A percentile compares a stretch with the other conserved stretches of the same genome.
Evolutionary conservation across 2,113 vertebrate genomes (phyloP).

Genomic region (Typhlomys cinereus): DNA sequence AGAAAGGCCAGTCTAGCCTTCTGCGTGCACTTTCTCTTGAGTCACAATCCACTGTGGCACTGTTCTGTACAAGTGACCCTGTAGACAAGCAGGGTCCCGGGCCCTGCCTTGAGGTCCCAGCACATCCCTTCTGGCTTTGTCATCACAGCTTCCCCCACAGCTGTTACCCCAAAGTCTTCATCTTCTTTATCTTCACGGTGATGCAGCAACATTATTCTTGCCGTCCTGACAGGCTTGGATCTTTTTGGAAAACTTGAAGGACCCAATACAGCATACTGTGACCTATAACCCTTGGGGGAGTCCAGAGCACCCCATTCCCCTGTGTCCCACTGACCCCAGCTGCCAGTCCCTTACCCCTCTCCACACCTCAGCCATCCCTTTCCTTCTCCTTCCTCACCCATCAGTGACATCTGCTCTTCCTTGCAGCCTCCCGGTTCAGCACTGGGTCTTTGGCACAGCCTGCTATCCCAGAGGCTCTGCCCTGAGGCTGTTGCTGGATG

Average conservation of each 20-base stretch:
- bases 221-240: neutral
- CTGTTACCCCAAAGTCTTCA: rapidly evolving
- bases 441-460: neutral
- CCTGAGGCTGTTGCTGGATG: rapidly evolving
- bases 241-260: neutral
- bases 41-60: neutral
- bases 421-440: rapidly evolving
- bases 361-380: neutral
- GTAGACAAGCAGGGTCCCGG: neutral
- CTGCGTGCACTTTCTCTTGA: rapidly evolving
- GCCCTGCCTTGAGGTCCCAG: rapidly evolving
- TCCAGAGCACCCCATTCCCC: neutral
- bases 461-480: rapidly evolving
- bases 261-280: neutral
- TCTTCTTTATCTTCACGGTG: neutral
- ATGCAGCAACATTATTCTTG: neutral
- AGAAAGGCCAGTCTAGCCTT: rapidly evolving
- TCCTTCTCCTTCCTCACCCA: no score
- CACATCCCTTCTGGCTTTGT: no score
- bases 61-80: rapidly evolving
- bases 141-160: rapidly evolving
- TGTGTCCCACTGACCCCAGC: neutral
- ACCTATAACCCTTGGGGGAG: neutral
- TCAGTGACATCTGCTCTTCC: neutral
- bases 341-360: rapidly evolving